Evolutionary conservation across 1,140 invertebrate species (phyloP).

Genomic region (Diploscapter pachys): DNA sequence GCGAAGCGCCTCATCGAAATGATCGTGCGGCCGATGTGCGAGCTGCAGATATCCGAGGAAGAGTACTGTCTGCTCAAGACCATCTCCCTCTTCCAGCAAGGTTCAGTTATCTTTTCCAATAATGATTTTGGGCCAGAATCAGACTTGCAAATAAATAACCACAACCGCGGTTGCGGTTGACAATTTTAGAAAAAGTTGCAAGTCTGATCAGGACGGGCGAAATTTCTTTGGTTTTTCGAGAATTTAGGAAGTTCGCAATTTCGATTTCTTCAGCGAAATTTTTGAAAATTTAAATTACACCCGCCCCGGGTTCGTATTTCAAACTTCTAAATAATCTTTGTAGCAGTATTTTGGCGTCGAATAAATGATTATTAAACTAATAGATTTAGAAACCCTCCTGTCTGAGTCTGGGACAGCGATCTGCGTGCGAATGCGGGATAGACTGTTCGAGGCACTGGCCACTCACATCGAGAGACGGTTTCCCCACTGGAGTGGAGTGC

Average conservation of each 20-base stretch:
- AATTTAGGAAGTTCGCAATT: no score
- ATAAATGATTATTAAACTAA: background rate
- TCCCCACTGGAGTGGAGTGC: slow-evolving; percentile 13
- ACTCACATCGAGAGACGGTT: slow-evolving; percentile 35
- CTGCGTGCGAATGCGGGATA: slow-evolving; percentile 28
- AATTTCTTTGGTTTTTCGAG: no score
- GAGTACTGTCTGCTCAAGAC: slow-evolving; percentile 38
- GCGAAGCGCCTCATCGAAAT: slow-evolving; percentile 37
- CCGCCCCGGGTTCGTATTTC: no score
- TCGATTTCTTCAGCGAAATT: no score
- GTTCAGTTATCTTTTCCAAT: slow-evolving; percentile 2
- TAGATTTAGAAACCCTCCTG: slow-evolving; percentile 26
- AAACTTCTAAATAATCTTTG: no score
- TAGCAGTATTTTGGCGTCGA: no score
- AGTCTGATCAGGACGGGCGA: no score
- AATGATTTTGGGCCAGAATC: no score
- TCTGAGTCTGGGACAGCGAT: slow-evolving; percentile 15
- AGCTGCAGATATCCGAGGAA: slow-evolving; percentile 29
- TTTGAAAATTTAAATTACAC: no score
- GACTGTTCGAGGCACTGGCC: slow-evolving; percentile 27
- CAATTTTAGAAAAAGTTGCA: no score
- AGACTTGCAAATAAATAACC: no score
- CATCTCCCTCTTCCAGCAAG: slow-evolving; percentile 34
- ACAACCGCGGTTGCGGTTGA: no score
- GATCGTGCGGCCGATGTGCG: slow-evolving; percentile 32